phyloP scores from a whole-genome alignment of 92 coral and sea anemone species.

The Bergia puertoricense region DNA sequence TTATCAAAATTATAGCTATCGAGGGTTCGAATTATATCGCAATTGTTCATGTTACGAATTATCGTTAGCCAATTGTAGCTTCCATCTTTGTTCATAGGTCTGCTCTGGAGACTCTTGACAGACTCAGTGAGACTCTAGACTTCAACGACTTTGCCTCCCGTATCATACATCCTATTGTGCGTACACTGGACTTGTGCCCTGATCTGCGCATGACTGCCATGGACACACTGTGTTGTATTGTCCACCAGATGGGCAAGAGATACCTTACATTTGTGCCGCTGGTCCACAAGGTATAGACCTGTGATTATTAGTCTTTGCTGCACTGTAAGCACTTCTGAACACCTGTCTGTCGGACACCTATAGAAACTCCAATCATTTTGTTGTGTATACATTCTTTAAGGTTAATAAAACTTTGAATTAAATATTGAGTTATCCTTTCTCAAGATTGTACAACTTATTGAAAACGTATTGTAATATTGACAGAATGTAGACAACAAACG shows the following conservation, averaged over 20 bases:
- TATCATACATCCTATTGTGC: conserved; percentile 90
- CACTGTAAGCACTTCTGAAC: too few relatives aligned
- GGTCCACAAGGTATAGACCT: conserved; percentile 69
- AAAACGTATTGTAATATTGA: too few relatives aligned
- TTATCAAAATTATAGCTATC: too few relatives aligned
- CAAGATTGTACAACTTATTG: too few relatives aligned
- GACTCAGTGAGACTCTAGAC: conserved; percentile 94
- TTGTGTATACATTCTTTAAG: too few relatives aligned
- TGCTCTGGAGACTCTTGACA: conserved; percentile 93
- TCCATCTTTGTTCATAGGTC: conserved; percentile 46
- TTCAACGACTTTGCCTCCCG: conserved; percentile 96
- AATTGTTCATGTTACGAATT: too few relatives aligned
- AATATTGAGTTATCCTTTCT: too few relatives aligned
- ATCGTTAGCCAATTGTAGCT: background rate
- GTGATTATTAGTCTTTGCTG: background rate
- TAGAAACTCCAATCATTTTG: too few relatives aligned
- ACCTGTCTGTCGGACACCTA: too few relatives aligned
- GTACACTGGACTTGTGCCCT: conserved; percentile 87
- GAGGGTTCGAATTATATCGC: background rate
- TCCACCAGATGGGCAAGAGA: conserved; percentile 91
- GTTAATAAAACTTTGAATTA: too few relatives aligned
- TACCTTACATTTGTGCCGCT: conserved; percentile 94
- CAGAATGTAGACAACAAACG: too few relatives aligned
- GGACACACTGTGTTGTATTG: conserved; percentile 92
- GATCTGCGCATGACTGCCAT: conserved; percentile 91